These are phyloP conservation scores for Drosophila ananassae DNA, from an alignment of 1,140 invertebrate species.

Conservation along the genomic window DNA sequence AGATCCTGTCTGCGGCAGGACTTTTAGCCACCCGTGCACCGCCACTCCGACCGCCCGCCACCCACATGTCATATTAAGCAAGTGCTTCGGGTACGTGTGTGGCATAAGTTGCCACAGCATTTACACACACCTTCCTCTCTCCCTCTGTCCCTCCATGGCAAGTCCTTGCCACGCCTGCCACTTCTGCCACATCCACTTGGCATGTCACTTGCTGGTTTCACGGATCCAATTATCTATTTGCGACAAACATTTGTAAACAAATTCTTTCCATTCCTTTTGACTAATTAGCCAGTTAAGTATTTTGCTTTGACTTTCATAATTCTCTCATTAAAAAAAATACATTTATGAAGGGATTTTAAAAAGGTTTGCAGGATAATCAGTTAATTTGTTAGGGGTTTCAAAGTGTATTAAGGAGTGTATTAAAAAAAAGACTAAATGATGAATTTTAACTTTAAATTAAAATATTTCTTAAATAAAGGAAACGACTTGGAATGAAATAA, in stretches of 20 bases:
- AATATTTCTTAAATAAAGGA: too few species aligned
- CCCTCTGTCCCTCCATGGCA: neutral
- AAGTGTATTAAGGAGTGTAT: too few species aligned
- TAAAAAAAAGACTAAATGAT: too few species aligned
- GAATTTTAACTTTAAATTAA: too few species aligned
- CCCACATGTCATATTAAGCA: slow-evolving; percentile 73
- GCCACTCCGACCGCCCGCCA: slow-evolving; percentile 2
- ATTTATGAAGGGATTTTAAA: neutral
- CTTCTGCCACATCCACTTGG: neutral
- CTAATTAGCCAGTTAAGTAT: slow-evolving; percentile 44
- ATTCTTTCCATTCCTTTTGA: slow-evolving; percentile 30
- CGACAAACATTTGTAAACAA: slow-evolving; percentile 47
- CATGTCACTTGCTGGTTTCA: neutral
- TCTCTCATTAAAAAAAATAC: slow-evolving; percentile 20
- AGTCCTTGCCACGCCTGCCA: neutral
- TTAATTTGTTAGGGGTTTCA: neutral
- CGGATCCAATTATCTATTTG: slow-evolving; percentile 40
- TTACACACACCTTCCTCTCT: slow-evolving; percentile 52
- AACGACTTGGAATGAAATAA: too few species aligned
- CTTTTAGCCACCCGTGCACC: neutral
- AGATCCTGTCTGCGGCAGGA: slow-evolving; percentile 60
- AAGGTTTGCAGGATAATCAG: neutral
- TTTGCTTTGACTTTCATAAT: slow-evolving; percentile 4
- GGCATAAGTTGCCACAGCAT: slow-evolving; percentile 75
- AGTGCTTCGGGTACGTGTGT: slow-evolving; percentile 67